These are phyloP conservation scores for Anas platyrhynchos DNA, from an alignment of 2,113 vertebrate genomes.

Conservation along the genomic window DNA sequence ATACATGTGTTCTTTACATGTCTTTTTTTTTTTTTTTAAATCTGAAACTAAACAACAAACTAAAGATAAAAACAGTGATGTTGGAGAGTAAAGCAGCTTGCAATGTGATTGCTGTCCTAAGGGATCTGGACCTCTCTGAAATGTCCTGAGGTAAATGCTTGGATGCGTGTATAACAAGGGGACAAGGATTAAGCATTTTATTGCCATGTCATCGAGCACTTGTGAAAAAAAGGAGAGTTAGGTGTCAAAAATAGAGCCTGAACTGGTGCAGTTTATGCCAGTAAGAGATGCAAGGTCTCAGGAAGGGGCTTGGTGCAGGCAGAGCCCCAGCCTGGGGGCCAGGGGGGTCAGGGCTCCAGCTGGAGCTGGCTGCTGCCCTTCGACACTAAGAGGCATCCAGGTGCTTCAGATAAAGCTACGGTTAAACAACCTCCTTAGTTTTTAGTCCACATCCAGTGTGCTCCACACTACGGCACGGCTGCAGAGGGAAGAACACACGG, in stretches of 20 bases:
- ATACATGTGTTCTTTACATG: neutral
- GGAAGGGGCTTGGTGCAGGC: neutral
- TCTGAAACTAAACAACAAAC: neutral
- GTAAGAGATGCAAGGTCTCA: neutral
- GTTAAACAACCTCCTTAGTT: neutral
- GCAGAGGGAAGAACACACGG: neutral
- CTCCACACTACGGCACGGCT: neutral
- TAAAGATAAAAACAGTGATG: neutral
- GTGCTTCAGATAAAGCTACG: neutral
- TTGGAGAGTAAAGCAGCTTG: fast-evolving
- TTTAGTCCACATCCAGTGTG: neutral
- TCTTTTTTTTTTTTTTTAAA: neutral
- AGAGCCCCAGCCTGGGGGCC: neutral
- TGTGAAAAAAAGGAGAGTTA: neutral
- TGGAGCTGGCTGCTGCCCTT: neutral
- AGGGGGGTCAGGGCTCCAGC: neutral
- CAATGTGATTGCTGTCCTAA: neutral
- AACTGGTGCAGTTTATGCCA: neutral
- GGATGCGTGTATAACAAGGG: neutral
- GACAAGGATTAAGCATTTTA: fast-evolving
- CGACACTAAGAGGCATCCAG: neutral
- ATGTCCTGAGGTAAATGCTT: neutral
- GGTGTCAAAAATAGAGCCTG: neutral
- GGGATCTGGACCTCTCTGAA: neutral
- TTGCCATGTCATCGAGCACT: neutral